Evolutionary conservation across 2,888 invertebrate species (phyloP), one percentile per base, ranked within the genome.

Genomic region (Caenorhabditis angaria): DNA sequence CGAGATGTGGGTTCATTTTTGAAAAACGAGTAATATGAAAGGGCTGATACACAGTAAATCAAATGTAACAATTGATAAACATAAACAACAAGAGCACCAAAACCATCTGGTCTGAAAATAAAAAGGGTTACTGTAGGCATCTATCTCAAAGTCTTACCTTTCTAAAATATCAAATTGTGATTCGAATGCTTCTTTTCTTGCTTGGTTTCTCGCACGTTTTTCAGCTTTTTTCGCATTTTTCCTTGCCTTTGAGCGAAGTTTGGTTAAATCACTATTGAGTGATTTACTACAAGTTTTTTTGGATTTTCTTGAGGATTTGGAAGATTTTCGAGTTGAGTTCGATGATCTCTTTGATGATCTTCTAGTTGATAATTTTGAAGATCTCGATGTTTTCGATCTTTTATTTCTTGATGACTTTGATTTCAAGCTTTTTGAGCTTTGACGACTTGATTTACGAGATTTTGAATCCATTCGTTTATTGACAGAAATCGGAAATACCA

Each of bases 251-350:
- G 41, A 41, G 18, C 41, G 18, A 22, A 22, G n/a, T 8, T n/a
- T 50, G 10, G 50, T 10, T 24, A 50, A 22, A 50, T 32, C 57
- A 57, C 27, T 57, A 32, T 41, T 57, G 32, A 32, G 24, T 32
- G 27, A 32, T 28, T 10, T 32, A 56, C 27, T 27, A 14, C 56
- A n/a, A 14, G 56, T 27, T 8, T 18, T 56, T 56, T 56, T 56
- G 14, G 6, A 41, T 41, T 14, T 41, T 41, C 18, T 41, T 14
- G 41, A 41, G 10, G 41, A 41, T 14, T 41, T 41, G 10, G 41
- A 41, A 3, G 41, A 41, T 41, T 12, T 32, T 32, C 32, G 5
- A 8, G 32, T 8, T 32, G 32, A 32, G 5, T 14, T 41, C 14
- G 41, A 41, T 3, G 8, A 18, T 41, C 41, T 41, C 18, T 18